A percentile compares a stretch with the other conserved stretches of the same genome.
Evolutionary conservation across 1,140 invertebrate genomes (phyloP).

Genomic region (Leptestheria dahalacensis): DNA sequence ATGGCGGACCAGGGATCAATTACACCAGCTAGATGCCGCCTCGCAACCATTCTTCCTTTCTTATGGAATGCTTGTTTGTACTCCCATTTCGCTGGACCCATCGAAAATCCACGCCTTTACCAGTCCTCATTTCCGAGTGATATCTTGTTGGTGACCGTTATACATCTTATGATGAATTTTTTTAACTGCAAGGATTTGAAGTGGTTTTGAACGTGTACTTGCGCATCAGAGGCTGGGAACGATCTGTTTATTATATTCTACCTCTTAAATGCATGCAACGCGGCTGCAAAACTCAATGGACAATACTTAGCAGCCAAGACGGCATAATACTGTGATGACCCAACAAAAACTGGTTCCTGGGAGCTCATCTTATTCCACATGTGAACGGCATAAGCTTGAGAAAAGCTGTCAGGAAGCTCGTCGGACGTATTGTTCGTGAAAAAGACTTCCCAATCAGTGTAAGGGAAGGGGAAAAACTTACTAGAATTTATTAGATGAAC

Average conservation of each 20-base stretch:
- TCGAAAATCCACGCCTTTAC: too few relatives aligned
- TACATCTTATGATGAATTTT: too few relatives aligned
- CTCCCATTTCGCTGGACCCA: too few relatives aligned
- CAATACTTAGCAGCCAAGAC: conserved; percentile 3
- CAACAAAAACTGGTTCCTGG: background rate
- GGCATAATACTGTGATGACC: background rate
- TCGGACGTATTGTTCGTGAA: background rate
- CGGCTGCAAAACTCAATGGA: background rate
- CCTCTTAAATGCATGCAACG: background rate
- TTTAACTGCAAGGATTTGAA: too few relatives aligned
- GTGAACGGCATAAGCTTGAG: background rate
- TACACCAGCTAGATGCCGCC: too few relatives aligned
- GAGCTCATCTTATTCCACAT: conserved; percentile 4
- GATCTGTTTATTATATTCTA: background rate
- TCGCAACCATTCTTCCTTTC: too few relatives aligned
- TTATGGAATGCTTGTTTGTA: too few relatives aligned
- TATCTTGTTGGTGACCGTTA: too few relatives aligned
- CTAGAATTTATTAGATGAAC: background rate
- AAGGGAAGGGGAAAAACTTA: background rate
- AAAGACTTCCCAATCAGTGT: background rate
- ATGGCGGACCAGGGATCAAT: too few relatives aligned
- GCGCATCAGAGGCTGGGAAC: too few relatives aligned
- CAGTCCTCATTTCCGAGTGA: too few relatives aligned
- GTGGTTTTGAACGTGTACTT: too few relatives aligned
- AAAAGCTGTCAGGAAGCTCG: background rate